Evolutionary conservation across 2,113 vertebrate genomes (phyloP), one percentile per base, ranked within the genome.

Genomic region (Macquaria australasica): DNA sequence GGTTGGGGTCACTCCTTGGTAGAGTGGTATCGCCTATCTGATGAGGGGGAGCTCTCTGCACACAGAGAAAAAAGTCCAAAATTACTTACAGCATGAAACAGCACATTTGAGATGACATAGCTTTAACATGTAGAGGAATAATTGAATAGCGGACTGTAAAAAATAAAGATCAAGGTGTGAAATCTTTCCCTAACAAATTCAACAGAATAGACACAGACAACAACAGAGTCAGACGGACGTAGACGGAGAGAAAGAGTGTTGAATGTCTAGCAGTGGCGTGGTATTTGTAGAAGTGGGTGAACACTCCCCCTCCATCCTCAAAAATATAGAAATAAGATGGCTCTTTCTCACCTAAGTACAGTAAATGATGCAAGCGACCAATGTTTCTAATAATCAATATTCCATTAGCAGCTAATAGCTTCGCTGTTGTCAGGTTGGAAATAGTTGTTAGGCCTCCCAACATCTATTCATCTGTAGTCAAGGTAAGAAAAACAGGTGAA

Each of bases 1-100:
- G 96, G 95, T 94, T 98, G 70, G 98, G 98, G 91, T 99, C 97
- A 84, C 97, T 99, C 88, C 97, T 95, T 3, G 98, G 98, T 94
- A 98, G 94, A 91, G 96, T 96, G 73, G 95, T 90, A 2, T 99
- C 97, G 55, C 97, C 97, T 90, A 97, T 96, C 53, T 97, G 97
- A 93, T 98, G 98, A 68, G 97, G 95, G 82, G 97, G 90, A 79
- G 96, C 96, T 93, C 97, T 98, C 98, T 99, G 95, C 37, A 69
- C 48, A 83, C 25, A 70, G 50, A 75, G 76, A 10, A 83, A 58
- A 59, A 20, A 8, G 45, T 4, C 43, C 45, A 73, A 55, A 43
- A 73, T 77, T 41, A 73, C 15, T 56, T 20, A 8, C 56, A 55
- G 69, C 31, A 23, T 5, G 11, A 15, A 62, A 55, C 14, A 21